Evolutionary conservation across 2,113 vertebrate genomes (phyloP).

Genomic region (Rutilus rutilus): DNA sequence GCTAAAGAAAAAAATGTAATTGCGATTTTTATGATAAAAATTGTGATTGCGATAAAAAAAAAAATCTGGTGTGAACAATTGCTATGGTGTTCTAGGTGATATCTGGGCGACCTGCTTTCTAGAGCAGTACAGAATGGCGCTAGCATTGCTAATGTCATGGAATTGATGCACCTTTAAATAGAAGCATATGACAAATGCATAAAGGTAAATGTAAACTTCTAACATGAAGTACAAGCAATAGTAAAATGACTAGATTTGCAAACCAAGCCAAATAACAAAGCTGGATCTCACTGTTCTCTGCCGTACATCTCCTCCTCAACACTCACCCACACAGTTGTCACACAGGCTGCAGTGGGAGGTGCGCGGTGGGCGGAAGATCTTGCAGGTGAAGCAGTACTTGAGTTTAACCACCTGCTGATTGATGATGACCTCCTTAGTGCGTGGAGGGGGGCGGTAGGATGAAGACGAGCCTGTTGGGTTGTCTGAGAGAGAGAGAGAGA

Average conservation of each 20-base stretch:
- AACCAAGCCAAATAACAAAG: not conserved
- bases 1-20: too few species aligned
- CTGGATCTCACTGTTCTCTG: not conserved
- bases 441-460: slow-evolving; percentile 85
- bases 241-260: not conserved
- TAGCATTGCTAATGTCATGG: too few species aligned
- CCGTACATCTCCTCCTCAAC: slow-evolving; percentile 27
- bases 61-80: too few species aligned
- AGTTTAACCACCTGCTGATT: slow-evolving; percentile 92
- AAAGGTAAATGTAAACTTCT: not conserved
- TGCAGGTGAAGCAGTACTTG: slow-evolving; percentile 97
- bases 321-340: slow-evolving; percentile 94
- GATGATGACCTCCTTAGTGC: slow-evolving; percentile 90
- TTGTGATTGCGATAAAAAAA: too few species aligned
- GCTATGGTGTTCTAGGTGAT: too few species aligned
- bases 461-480: slow-evolving; percentile 79
- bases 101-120: too few species aligned
- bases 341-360: slow-evolving; percentile 96
- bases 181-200: not conserved
- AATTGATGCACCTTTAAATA: not conserved
- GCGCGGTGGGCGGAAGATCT: slow-evolving; percentile 92
- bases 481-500: slow-evolving; percentile 70
- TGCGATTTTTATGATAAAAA: too few species aligned
- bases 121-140: too few species aligned
- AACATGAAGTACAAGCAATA: not conserved